These are phyloP conservation scores for Thamnaconus septentrionalis DNA, from an alignment of 2,113 vertebrate species.

Conservation along the genomic window DNA sequence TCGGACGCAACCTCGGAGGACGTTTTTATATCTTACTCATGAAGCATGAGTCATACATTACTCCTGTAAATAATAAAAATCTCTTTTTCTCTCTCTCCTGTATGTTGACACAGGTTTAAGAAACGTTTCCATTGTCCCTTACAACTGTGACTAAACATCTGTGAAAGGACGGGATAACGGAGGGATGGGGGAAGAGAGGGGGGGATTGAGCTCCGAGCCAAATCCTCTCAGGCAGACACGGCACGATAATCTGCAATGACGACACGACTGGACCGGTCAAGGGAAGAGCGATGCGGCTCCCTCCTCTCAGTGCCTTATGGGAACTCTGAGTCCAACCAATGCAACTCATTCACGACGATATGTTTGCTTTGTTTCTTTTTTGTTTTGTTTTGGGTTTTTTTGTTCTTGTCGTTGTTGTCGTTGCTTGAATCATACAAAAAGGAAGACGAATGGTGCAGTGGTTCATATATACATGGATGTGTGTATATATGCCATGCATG, in stretches of 20 bases:
- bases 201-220: conserved; percentile 63
- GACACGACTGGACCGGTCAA: conserved; percentile 93
- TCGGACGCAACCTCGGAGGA: too few relatives aligned
- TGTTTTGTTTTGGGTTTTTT: too few relatives aligned
- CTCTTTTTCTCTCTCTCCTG: conserved; percentile 29
- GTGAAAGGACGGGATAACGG: conserved; percentile 79
- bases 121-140: conserved; percentile 56
- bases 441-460: conserved; percentile 73
- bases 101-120: conserved; percentile 56
- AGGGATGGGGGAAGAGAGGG: conserved; percentile 15
- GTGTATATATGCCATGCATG: conserved; percentile 11
- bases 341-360: conserved; percentile 93
- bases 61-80: neutral
- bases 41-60: neutral
- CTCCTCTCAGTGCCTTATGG: conserved; percentile 99
- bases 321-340: conserved; percentile 96
- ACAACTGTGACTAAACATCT: conserved; percentile 78
- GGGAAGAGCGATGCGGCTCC: conserved; percentile 78
- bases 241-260: conserved; percentile 84
- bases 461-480: conserved; percentile 55
- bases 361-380: conserved; percentile 71
- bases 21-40: too few relatives aligned
- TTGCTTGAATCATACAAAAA: conserved; percentile 84
- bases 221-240: conserved; percentile 78
- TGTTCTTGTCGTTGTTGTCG: too few relatives aligned